phyloP scores from a whole-genome alignment of 2,113 vertebrate species.

The Pygoscelis antarcticus region DNA sequence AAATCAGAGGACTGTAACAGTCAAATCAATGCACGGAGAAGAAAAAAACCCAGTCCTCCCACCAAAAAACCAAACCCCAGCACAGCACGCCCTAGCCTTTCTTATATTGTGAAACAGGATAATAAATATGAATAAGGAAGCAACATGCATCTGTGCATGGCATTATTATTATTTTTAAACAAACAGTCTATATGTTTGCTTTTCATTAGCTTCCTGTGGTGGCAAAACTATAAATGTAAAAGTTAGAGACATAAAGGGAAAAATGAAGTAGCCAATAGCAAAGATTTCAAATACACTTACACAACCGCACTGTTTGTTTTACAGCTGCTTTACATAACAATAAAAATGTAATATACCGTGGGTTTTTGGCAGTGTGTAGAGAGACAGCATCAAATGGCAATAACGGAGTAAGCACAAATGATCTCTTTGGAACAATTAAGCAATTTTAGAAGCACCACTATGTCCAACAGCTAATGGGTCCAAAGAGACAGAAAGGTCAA shows the following conservation, averaged over 20 bases:
- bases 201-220: constrained; percentile 45
- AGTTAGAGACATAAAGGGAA: background rate
- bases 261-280: constrained; percentile 20
- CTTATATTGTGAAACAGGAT: background rate
- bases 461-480: background rate
- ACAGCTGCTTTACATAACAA: constrained; percentile 43
- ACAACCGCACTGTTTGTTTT: background rate
- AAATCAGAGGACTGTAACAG: background rate
- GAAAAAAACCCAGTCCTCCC: background rate
- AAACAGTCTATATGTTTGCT: background rate
- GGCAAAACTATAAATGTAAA: background rate
- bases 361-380: background rate
- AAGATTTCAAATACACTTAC: constrained; percentile 21
- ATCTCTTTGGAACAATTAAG: constrained; percentile 41
- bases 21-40: background rate
- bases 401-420: background rate
- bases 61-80: background rate
- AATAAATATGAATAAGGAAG: constrained; percentile 21
- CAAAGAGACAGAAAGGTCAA: constrained; percentile 10
- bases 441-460: background rate
- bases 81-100: background rate
- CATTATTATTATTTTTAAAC: background rate
- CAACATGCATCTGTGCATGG: background rate
- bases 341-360: constrained; percentile 36
- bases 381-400: background rate